A percentile compares a stretch with the other conserved stretches of the same genome.
Evolutionary conservation across 2,113 vertebrate genomes (phyloP).

Genomic region (Lasiurus borealis): DNA sequence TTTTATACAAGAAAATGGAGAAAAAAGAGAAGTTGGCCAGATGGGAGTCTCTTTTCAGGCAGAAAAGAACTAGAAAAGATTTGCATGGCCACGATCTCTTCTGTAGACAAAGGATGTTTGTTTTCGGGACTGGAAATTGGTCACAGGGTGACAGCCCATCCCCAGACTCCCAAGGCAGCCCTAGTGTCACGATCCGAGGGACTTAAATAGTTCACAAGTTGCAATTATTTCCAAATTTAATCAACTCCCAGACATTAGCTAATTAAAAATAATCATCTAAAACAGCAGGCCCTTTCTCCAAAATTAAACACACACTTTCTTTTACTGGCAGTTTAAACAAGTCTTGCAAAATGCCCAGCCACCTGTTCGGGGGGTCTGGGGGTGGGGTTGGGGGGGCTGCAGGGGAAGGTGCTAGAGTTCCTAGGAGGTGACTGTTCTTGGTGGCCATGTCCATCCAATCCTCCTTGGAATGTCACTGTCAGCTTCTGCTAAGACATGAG

Average conservation of each 20-base stretch:
- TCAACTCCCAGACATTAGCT: constrained; percentile 58
- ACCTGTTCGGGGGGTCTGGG: constrained; percentile 36
- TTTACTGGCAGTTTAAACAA: constrained; percentile 24
- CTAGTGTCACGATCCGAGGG: constrained; percentile 8
- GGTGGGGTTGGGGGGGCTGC: background rate
- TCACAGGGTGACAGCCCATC: constrained; percentile 27
- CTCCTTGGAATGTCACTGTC: constrained; percentile 67
- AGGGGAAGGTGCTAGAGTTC: background rate
- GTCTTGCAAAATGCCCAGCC: constrained; percentile 57
- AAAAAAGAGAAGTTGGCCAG: constrained; percentile 64
- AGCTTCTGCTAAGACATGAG: constrained; percentile 44
- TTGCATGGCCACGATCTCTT: constrained; percentile 65
- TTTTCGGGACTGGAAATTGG: constrained; percentile 43
- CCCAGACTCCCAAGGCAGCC: background rate
- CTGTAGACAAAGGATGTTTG: constrained; percentile 65
- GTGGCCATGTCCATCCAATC: constrained; percentile 30
- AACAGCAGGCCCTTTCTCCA: constrained; percentile 56
- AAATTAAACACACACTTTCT: constrained; percentile 55
- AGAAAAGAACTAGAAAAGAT: constrained; percentile 71
- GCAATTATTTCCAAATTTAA: constrained; percentile 61
- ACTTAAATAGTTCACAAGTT: constrained; percentile 59
- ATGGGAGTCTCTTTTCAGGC: constrained; percentile 72
- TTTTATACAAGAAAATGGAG: constrained; percentile 65
- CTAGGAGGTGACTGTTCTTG: constrained; percentile 54
- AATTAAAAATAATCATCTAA: constrained; percentile 65